Conservation (phyloP, 2,888 invertebrate species). For the Anaspis maculata region DNA sequence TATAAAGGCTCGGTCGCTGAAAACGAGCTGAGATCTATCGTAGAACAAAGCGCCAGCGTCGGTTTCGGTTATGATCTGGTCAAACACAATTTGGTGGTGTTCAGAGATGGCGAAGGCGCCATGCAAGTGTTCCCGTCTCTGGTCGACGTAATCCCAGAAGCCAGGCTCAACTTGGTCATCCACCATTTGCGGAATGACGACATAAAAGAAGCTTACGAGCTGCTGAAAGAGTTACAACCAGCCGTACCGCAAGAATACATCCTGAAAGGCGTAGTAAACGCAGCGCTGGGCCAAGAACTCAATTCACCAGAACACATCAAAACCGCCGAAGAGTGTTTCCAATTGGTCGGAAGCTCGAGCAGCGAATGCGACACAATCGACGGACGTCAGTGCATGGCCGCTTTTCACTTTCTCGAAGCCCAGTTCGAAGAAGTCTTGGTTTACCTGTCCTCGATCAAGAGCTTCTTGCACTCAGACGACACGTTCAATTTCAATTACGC, state of each 20-base stretch:
- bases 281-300: slow-evolving; percentile 84
- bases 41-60: slow-evolving; percentile 61
- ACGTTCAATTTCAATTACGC: slow-evolving; percentile 76
- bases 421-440: slow-evolving; percentile 96
- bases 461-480: slow-evolving; percentile 75
- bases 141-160: slow-evolving; percentile 94
- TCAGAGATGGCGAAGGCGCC: slow-evolving; percentile 88
- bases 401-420: slow-evolving; percentile 86
- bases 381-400: slow-evolving; percentile 97
- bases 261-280: slow-evolving; percentile 92
- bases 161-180: slow-evolving; percentile 90
- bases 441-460: slow-evolving; percentile 94
- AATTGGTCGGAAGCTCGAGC: slow-evolving; percentile 90
- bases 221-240: slow-evolving; percentile 88
- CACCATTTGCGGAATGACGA: slow-evolving; percentile 87
- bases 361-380: slow-evolving; percentile 97
- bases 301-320: slow-evolving; percentile 92
- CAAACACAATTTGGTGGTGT: slow-evolving; percentile 92
- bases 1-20: slow-evolving; percentile 95
- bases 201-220: slow-evolving; percentile 75
- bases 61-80: slow-evolving; percentile 86
- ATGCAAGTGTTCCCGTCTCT: slow-evolving; percentile 82
- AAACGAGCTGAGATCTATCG: slow-evolving; percentile 74
- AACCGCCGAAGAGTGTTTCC: slow-evolving; percentile 92
- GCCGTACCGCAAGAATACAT: slow-evolving; percentile 94